Base-by-base conservation (phyloP, 1,140 invertebrate genomes). In the Cydia pomonella region DNA sequence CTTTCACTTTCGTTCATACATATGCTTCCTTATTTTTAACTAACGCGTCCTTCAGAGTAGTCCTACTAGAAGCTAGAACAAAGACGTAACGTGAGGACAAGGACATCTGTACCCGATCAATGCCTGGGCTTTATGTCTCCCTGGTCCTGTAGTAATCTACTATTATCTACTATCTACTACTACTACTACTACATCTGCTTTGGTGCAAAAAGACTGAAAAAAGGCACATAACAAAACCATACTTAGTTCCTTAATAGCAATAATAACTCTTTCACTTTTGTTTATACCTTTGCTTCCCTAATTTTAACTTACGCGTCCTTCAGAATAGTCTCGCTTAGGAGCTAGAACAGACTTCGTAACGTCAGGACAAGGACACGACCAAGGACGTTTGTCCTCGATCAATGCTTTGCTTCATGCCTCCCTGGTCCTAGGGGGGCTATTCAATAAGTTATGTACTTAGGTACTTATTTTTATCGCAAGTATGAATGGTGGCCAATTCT, bases 341-440 rank as follows among this genome's bases (percentile, higher is more conserved):
- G 23, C 62, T 64, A 64, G 23, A 41, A 50, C 47, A 50, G 47
- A 50, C 47, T 1, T n/a, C n/a, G n/a, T 3, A 47, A 16, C 44
- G 47, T 50, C 16, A 66, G 63, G 27, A 27, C 27, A 66, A 66
- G 63, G 63, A 33, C 63, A 66, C 63, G 25, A 16, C 25, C 63
- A 66, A 66, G 63, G 63, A 66, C 63, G 63, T 66, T 27, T 66
- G 63, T 16, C 23, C 25, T 13, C 23, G 63, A 66, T 66, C 63
- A 66, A 66, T 66, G 63, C 27, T 3, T 27, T 27, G 4, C 63
- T 66, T 66, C 63, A 33, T 66, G 63, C 27, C 21, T 4, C 59
- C 59, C 59, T 29, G 27, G 63, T 66, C 13, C 7, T 27, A n/a
- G 5, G 47, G n/a, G 47, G 47, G 47, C 0, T 6, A 50, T 50